phyloP scores from a whole-genome alignment of 2,797 vertebrate species.

The Tarsius wallacei region DNA sequence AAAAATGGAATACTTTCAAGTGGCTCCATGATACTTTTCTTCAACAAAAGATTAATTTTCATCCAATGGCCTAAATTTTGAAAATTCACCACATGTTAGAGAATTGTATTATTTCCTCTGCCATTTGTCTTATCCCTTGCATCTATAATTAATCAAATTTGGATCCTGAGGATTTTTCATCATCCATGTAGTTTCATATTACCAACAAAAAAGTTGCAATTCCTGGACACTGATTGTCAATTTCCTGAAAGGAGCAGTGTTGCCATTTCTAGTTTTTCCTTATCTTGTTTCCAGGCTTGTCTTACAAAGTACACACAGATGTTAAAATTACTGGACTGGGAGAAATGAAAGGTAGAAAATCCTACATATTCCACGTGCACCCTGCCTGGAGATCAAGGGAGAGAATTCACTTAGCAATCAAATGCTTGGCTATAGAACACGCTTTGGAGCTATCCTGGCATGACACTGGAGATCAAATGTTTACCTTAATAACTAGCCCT shows the following conservation, averaged over 20 bases:
- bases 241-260: neutral
- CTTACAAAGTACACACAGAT: conserved; percentile 72
- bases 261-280: conserved; percentile 32
- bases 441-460: neutral
- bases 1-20: conserved; percentile 28
- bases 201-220: neutral
- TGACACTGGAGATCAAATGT: conserved; percentile 24
- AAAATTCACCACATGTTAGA: conserved; percentile 21
- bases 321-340: conserved; percentile 52
- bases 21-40: neutral
- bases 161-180: neutral
- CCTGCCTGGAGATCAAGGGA: neutral
- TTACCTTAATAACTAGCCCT: conserved; percentile 19
- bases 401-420: conserved; percentile 7
- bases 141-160: neutral
- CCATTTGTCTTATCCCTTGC: neutral
- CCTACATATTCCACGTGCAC: too few species aligned
- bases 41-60: conserved; percentile 16
- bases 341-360: conserved; percentile 10
- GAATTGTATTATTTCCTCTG: neutral
- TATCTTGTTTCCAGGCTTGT: conserved; percentile 42
- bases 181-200: neutral
- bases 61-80: neutral
- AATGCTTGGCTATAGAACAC: neutral
- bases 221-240: neutral